Evolutionary conservation across 2,888 invertebrate genomes (phyloP).

Genomic region (Iselma pallidipennis): DNA sequence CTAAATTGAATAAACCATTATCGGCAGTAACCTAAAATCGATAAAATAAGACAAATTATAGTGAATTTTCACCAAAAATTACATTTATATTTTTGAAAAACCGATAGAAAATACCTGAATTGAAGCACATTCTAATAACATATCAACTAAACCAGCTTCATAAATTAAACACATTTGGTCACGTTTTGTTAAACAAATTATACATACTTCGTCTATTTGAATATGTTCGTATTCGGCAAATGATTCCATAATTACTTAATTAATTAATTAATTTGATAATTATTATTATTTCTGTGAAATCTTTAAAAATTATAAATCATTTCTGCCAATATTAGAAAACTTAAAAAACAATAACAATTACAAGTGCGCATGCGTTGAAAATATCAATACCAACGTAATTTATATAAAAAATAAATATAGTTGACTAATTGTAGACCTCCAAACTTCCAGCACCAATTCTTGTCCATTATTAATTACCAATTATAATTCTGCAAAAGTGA

Average conservation of each 20-base stretch:
- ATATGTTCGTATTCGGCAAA: conserved; percentile 33
- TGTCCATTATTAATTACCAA: too few species aligned
- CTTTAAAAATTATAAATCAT: background rate
- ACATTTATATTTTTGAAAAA: background rate
- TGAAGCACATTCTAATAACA: conserved; percentile 37
- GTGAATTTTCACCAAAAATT: too few species aligned
- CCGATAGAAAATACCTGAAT: conserved; percentile 27
- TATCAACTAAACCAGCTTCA: conserved; percentile 34
- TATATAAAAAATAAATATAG: too few species aligned
- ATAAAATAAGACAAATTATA: background rate
- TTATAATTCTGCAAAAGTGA: too few species aligned
- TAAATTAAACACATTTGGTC: conserved; percentile 36
- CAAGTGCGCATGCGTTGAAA: background rate
- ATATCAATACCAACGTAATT: background rate
- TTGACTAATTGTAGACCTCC: too few species aligned
- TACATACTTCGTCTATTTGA: conserved; percentile 37
- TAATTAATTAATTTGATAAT: background rate
- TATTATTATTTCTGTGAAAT: background rate
- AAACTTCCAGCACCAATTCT: too few species aligned
- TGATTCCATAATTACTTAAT: conserved; percentile 23
- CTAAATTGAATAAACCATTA: conserved; percentile 32
- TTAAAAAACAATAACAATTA: background rate
- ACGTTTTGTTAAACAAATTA: conserved; percentile 33
- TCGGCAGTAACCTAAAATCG: conserved; percentile 30
- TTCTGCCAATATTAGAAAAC: background rate